Evolutionary conservation across 2,797 vertebrate species (phyloP).

Genomic region (Liparis tanakae): DNA sequence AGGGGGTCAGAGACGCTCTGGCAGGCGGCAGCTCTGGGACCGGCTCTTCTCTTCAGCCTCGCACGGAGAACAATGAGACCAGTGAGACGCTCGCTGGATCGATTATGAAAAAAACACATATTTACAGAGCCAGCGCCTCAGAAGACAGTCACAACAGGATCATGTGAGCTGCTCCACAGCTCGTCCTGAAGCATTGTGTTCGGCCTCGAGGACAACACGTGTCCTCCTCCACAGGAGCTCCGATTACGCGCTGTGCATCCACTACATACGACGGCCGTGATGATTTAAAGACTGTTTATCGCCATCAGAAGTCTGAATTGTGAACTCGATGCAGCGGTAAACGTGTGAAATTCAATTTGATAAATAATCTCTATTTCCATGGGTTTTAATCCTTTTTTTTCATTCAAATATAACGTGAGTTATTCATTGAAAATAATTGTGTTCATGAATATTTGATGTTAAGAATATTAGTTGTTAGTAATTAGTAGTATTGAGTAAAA

Average conservation of each 20-base stretch:
- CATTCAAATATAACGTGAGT: too few relatives aligned
- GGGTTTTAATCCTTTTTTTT: too few relatives aligned
- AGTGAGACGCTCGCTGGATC: constrained; percentile 48
- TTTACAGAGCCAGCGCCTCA: constrained; percentile 62
- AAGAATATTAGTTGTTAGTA: too few relatives aligned
- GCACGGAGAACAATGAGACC: constrained; percentile 55
- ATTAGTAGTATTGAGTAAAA: too few relatives aligned
- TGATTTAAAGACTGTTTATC: constrained; percentile 10
- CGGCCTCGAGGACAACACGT: constrained; percentile 49
- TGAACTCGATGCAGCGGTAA: not conserved
- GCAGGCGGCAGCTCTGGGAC: constrained; percentile 29
- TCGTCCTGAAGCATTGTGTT: constrained; percentile 40
- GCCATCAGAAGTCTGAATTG: not conserved
- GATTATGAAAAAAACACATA: constrained; percentile 23
- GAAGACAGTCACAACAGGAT: constrained; percentile 80
- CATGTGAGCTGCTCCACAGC: constrained; percentile 75
- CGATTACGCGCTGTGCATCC: constrained; percentile 23
- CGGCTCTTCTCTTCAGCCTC: constrained; percentile 46
- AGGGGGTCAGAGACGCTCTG: constrained; percentile 29
- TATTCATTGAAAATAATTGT: too few relatives aligned
- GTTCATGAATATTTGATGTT: too few relatives aligned
- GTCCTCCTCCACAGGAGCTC: constrained; percentile 14
- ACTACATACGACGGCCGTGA: constrained; percentile 2
- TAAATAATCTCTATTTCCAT: not conserved
- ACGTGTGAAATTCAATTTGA: constrained; percentile 2